Percentiles rank a stretch among this genome's conserved stretches.
These are phyloP conservation scores for Gallinago undulata DNA, from an alignment of 2,113 vertebrate species.

Conservation along the genomic window DNA sequence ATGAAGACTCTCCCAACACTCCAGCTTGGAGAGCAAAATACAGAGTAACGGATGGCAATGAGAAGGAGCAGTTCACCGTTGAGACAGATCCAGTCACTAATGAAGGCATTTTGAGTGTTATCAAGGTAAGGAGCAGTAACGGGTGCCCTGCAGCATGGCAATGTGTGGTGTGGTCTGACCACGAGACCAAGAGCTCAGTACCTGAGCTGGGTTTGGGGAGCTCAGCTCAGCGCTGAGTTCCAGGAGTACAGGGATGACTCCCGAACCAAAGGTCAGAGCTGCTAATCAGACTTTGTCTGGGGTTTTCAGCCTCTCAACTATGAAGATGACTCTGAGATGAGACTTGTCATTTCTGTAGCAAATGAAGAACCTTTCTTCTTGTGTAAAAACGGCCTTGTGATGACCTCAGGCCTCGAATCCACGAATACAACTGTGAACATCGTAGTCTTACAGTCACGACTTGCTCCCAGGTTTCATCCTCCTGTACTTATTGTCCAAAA, in stretches of 20 bases:
- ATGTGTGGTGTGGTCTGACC: background rate
- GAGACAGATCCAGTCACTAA: conserved; percentile 78
- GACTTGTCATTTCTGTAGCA: conserved; percentile 66
- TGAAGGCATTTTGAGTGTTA: conserved; percentile 78
- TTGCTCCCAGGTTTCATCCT: conserved; percentile 71
- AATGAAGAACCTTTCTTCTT: conserved; percentile 73
- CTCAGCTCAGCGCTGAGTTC: background rate
- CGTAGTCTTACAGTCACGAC: conserved; percentile 64
- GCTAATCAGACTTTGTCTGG: background rate
- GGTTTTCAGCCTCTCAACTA: conserved; percentile 72
- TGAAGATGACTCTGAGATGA: background rate
- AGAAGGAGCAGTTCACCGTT: conserved; percentile 71
- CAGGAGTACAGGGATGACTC: background rate
- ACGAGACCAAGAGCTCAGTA: background rate
- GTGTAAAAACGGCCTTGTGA: conserved; percentile 22
- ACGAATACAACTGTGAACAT: conserved; percentile 13
- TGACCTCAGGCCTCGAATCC: background rate
- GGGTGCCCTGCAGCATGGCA: background rate
- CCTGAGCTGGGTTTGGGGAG: background rate
- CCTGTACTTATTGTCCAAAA: background rate
- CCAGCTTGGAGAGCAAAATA: conserved; percentile 77
- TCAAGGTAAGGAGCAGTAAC: conserved; percentile 72
- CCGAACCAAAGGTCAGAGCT: background rate
- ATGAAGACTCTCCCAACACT: conserved; percentile 72
- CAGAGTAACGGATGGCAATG: conserved; percentile 71